Base-by-base conservation (phyloP, 1,140 invertebrate species). In the Drosophila kurseongensis region DNA sequence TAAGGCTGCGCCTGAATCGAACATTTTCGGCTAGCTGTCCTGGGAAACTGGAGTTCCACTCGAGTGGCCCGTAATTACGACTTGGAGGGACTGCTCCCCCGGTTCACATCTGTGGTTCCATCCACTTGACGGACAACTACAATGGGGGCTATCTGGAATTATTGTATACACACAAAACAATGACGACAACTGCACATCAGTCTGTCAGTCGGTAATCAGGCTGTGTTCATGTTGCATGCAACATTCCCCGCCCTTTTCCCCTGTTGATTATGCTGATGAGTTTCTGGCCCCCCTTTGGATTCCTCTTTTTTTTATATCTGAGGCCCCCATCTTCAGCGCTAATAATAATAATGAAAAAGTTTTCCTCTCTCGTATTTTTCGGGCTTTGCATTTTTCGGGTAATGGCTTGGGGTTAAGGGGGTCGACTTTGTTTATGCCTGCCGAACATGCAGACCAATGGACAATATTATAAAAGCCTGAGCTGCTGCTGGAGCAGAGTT, bases 281-380 rank as follows among this genome's bases (percentile, higher is more conserved):
- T 78, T 78, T 78, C 23, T 23, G 23, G 23, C 4, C 23, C 23
- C 23, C 23, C 23, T 2, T 23, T 23, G 23, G 23, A 23, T 78
- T 16, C 48, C 41, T 14, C 44, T 52, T 51, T 41, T 29, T 13
- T 47, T 10, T 59, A 18, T 60, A 56, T 76, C 73, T 58, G 29
- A 60, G 48, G 10, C 44, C 73, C 73, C 73, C 67, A 65, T 76
- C 62, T 61, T 42, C 56, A 52, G 63, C 61, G 40, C 57, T 77
- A 77, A 77, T 77, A 77, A 77, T 77, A 77, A 77, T 77, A 77
- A 77, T 76, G 74, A 77, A 77, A 77, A 77, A 77, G 62, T 68
- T 68, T 58, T 71, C 32, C 51, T 35, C 42, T 40, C 54, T 52
- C 29, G 32, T 47, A 52, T 29, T 65, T 48, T 42, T 62, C 5